Base-by-base conservation (phyloP, 2,797 vertebrate genomes). In the Sparidentex hasta region DNA sequence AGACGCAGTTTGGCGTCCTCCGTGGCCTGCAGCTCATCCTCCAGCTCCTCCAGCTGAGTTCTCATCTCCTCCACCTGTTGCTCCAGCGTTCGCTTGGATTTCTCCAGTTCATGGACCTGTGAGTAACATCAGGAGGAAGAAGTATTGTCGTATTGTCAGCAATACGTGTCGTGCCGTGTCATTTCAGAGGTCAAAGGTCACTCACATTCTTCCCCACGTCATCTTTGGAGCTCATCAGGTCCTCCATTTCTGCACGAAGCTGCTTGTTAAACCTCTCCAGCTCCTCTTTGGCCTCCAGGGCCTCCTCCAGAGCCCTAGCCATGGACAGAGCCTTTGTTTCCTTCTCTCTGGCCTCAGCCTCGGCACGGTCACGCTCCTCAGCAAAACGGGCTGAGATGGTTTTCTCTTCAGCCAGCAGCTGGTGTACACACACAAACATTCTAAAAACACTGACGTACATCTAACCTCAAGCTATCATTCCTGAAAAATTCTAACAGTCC, bases 321-420 rank as follows among this genome's bases (percentile, higher is more conserved):
- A 99, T 81, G 1, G 98, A 97, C 89, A 99, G 91, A 50, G 97
- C 96, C 85, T 97, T 99, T 67, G 98, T 99, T 74, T 99, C 98
- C 92, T 99, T 99, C 87, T 99, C 98, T 83, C 98, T 91, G 65
- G 98, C 98, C 86, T 99, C 98, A 0, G 98, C 98, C 91, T 99
- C 98, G 0, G 98, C 98, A 4, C 96, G 95, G 93, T 99, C 98
- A 44, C 98, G 96, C 88, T 99, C 98, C 76, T 99, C 98, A 1
- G 97, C 98, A 0, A 97, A 98, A 72, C 98, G 98, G 27, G 97
- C 95, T 5, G 98, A 99, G 80, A 99, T 93, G 85, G 90, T 99
- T 93, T 99, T 99, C 92, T 99, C 98, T 90, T 99, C 98, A 0
- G 98, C 98, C 61, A 99, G 90, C 95, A 99, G 94, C 98, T 99